Percentiles rank a stretch among this genome's conserved stretches.
Evolutionary conservation across 92 coral and sea anemone species (phyloP).

Genomic region (Virgularia gustaviana): DNA sequence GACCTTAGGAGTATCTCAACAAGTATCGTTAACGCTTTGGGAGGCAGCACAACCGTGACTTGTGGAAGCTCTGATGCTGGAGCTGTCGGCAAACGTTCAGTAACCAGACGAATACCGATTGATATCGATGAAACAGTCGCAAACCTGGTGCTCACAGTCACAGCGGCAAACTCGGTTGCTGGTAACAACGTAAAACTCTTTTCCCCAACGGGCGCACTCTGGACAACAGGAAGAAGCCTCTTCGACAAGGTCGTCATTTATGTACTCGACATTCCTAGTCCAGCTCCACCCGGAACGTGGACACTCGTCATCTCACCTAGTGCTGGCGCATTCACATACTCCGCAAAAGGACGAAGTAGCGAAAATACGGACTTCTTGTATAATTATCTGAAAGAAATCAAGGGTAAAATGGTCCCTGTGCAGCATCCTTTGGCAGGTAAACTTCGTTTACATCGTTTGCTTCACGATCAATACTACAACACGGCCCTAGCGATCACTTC

Average conservation of each 20-base stretch:
- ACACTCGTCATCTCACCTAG: slow-evolving; percentile 4
- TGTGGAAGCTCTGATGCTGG: slow-evolving; percentile 50
- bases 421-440: slow-evolving; percentile 19
- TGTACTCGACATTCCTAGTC: background rate
- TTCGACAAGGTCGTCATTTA: background rate
- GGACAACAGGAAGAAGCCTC: slow-evolving; percentile 1
- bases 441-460: no score
- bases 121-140: slow-evolving; percentile 74
- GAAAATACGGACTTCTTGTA: slow-evolving; percentile 16
- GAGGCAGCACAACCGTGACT: slow-evolving; percentile 59
- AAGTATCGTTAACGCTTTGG: slow-evolving; percentile 62
- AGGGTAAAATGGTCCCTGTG: background rate
- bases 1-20: slow-evolving; percentile 55
- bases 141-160: slow-evolving; percentile 52
- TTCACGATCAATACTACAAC: background rate
- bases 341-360: slow-evolving; percentile 14
- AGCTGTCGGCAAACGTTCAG: slow-evolving; percentile 54
- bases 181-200: background rate
- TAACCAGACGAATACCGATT: slow-evolving; percentile 36
- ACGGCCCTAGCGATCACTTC: background rate
- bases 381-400: background rate
- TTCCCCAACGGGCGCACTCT: slow-evolving; percentile 1
- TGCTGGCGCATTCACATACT: slow-evolving; percentile 7
- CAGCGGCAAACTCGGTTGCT: slow-evolving; percentile 29
- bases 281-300: background rate